These are phyloP conservation scores for Glaucidium brasilianum DNA, from an alignment of 2,113 vertebrate genomes.

Conservation along the genomic window DNA sequence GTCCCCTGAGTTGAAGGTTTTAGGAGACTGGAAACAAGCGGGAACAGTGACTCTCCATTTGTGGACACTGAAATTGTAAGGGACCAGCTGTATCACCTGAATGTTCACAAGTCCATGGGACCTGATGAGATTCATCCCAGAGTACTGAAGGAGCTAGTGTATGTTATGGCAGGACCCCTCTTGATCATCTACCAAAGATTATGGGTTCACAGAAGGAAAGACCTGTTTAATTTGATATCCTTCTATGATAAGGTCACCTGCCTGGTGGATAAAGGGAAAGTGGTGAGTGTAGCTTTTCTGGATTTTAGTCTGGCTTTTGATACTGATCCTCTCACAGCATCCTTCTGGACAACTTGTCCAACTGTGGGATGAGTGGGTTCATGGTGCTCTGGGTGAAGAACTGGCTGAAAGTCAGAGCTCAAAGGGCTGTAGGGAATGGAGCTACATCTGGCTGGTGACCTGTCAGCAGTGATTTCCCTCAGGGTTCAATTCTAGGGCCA, in stretches of 20 bases:
- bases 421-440: too few relatives aligned
- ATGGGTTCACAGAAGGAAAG: neutral
- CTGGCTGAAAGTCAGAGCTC: too few relatives aligned
- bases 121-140: neutral
- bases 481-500: too few relatives aligned
- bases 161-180: neutral
- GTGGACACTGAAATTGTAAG: neutral
- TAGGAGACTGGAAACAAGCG: too few relatives aligned
- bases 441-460: too few relatives aligned
- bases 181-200: neutral
- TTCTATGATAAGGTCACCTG: rapidly evolving
- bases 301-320: neutral
- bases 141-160: neutral
- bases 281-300: neutral
- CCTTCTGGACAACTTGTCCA: too few relatives aligned
- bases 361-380: too few relatives aligned
- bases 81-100: neutral
- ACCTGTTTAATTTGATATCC: neutral
- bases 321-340: neutral
- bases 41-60: neutral
- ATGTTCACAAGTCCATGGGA: neutral
- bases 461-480: too few relatives aligned
- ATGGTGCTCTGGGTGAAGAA: too few relatives aligned
- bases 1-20: too few relatives aligned
- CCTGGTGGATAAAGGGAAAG: neutral